Percentiles rank a stretch among this genome's conserved stretches.
These are phyloP conservation scores for Drosophila suboccidentalis DNA, from an alignment of 2,888 invertebrate species.

Conservation along the genomic window DNA sequence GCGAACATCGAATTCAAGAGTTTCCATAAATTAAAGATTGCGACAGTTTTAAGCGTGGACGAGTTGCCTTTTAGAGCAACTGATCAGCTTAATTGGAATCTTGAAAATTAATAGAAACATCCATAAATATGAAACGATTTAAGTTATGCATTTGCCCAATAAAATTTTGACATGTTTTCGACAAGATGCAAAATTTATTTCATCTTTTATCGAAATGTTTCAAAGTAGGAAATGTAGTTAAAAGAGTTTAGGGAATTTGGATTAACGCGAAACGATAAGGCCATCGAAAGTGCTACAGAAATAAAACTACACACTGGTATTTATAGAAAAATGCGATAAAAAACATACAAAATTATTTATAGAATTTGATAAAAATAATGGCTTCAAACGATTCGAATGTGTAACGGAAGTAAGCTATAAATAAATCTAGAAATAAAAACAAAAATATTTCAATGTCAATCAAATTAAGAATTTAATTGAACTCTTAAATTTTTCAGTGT, in stretches of 20 bases:
- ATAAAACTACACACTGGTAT: background rate
- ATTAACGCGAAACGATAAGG: background rate
- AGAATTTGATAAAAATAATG: background rate
- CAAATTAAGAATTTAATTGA: background rate
- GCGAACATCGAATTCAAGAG: conserved; percentile 48
- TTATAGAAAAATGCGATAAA: conserved; percentile 1
- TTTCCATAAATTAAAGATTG: conserved; percentile 60
- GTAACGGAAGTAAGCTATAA: background rate
- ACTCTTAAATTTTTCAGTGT: background rate
- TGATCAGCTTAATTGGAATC: conserved; percentile 59
- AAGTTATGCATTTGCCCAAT: conserved; percentile 65
- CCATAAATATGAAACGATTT: conserved; percentile 54
- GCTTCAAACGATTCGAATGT: background rate
- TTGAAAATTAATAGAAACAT: conserved; percentile 72
- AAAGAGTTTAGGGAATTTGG: background rate
- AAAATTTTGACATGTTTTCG: conserved; percentile 19
- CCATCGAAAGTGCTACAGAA: background rate
- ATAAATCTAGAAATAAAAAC: background rate
- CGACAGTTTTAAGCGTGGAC: conserved; percentile 61
- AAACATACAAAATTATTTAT: background rate
- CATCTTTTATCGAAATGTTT: background rate
- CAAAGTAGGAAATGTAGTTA: conserved; percentile 1
- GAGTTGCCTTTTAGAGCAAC: conserved; percentile 50
- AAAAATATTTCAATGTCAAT: background rate
- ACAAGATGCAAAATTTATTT: conserved; percentile 10